A percentile compares a stretch with the other conserved stretches of the same genome.
Conservation (phyloP, 1,140 invertebrate genomes). For the Cephus cinctus region DNA sequence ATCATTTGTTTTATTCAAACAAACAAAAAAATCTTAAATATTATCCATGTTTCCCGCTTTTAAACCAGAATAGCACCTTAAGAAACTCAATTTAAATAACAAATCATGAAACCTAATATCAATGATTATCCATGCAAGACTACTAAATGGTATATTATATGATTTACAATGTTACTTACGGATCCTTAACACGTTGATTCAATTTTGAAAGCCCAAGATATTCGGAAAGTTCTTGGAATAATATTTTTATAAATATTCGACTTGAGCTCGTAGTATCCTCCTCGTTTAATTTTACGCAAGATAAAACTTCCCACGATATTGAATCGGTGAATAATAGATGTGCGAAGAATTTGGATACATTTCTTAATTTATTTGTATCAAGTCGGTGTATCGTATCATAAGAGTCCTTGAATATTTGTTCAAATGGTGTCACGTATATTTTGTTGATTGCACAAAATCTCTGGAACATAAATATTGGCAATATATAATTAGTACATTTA, state of each 20-base stretch:
- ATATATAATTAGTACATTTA: no score
- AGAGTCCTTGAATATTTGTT: conserved; percentile 94
- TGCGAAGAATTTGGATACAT: conserved; percentile 97
- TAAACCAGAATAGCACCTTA: no score
- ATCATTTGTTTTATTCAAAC: no score
- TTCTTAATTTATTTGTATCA: conserved; percentile 95
- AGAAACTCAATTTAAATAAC: no score
- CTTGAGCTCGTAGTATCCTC: conserved; percentile 97
- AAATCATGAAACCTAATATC: no score
- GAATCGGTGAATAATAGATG: conserved; percentile 96
- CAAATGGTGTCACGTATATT: conserved; percentile 89
- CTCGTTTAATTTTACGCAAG: conserved; percentile 89
- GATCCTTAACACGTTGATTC: conserved; percentile 86
- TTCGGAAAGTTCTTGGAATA: conserved; percentile 95
- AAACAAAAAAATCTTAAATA: no score
- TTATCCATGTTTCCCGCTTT: no score
- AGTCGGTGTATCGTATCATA: conserved; percentile 92
- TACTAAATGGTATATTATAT: no score
- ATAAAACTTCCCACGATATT: conserved; percentile 89
- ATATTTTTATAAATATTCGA: conserved; percentile 96
- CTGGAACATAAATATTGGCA: conserved; percentile 51
- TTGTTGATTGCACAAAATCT: conserved; percentile 91
- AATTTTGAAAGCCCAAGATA: conserved; percentile 93
- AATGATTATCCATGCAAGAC: no score
- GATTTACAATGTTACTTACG: no score